A percentile compares a stretch with the other conserved stretches of the same genome.
These are phyloP conservation scores for Rotaria sp. DNA, from an alignment of 2,888 invertebrate species.

Conservation along the genomic window DNA sequence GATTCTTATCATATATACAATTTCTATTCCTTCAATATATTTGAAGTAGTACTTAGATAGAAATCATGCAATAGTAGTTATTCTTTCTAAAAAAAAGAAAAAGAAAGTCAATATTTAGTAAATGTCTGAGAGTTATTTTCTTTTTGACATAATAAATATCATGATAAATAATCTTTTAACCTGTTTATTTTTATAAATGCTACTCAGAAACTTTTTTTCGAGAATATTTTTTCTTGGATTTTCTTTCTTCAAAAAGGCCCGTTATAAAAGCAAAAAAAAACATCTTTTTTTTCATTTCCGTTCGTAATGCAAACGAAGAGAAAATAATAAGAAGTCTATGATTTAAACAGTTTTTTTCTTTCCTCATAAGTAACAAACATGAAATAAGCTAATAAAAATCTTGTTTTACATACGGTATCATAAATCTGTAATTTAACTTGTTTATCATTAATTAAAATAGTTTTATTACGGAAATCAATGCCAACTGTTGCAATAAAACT, in stretches of 20 bases:
- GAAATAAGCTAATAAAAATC: not conserved
- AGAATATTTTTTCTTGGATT: not conserved
- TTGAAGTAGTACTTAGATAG: too few species aligned
- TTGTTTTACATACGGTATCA: conserved; percentile 47
- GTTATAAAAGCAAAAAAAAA: not conserved
- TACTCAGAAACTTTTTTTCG: not conserved
- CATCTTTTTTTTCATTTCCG: not conserved
- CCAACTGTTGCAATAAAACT: conserved; percentile 93
- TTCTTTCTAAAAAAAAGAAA: not conserved
- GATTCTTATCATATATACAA: too few species aligned
- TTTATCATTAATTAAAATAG: conserved; percentile 58
- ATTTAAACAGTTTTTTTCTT: not conserved
- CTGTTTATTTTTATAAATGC: not conserved
- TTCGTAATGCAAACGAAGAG: not conserved
- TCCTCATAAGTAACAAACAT: not conserved
- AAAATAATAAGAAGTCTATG: not conserved
- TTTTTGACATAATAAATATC: not conserved
- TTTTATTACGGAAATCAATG: conserved; percentile 74
- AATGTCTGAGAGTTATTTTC: not conserved
- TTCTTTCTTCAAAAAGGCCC: not conserved
- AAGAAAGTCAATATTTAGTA: not conserved
- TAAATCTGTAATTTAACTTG: conserved; percentile 74
- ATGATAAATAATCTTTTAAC: not conserved
- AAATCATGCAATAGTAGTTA: too few species aligned
- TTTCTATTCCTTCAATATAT: too few species aligned